phyloP scores from a whole-genome alignment of 92 coral and sea anemone species.

The Muricea muricata region DNA sequence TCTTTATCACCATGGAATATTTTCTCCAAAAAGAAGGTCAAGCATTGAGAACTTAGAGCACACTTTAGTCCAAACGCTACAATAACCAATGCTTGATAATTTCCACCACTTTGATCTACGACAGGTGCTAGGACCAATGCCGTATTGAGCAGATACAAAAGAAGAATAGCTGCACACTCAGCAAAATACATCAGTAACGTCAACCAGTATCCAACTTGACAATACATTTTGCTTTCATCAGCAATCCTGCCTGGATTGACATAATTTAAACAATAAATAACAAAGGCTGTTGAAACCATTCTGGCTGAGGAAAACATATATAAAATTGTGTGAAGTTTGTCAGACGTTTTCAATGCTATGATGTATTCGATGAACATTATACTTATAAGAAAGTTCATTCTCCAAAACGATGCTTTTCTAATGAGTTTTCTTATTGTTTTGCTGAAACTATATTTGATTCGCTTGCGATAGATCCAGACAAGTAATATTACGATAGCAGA shows the following conservation, averaged over 20 bases:
- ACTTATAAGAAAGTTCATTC: background rate
- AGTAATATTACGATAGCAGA: background rate
- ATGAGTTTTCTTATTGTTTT: background rate
- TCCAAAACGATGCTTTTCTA: slow-evolving; percentile 5
- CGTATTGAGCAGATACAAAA: background rate
- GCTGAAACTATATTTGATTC: background rate
- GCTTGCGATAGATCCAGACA: background rate
- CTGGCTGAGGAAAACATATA: background rate
- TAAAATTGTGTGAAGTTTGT: background rate
- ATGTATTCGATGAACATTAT: background rate
- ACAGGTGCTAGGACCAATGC: background rate
- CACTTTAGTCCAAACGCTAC: background rate
- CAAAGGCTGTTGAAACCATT: background rate
- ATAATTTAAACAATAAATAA: slow-evolving; percentile 10
- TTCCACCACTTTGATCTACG: background rate
- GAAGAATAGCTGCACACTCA: background rate
- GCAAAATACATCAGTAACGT: background rate
- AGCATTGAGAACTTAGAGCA: background rate
- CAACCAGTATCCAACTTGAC: background rate
- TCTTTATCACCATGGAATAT: slow-evolving; percentile 16
- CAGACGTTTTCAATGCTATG: background rate
- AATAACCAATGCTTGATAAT: background rate
- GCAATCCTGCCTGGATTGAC: background rate
- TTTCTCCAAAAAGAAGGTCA: slow-evolving; percentile 21
- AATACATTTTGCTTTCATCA: background rate